A percentile compares a stretch with the other conserved stretches of the same genome.
Evolutionary conservation across 2,113 vertebrate species (phyloP).

Genomic region (Hippoglossus stenolepis): DNA sequence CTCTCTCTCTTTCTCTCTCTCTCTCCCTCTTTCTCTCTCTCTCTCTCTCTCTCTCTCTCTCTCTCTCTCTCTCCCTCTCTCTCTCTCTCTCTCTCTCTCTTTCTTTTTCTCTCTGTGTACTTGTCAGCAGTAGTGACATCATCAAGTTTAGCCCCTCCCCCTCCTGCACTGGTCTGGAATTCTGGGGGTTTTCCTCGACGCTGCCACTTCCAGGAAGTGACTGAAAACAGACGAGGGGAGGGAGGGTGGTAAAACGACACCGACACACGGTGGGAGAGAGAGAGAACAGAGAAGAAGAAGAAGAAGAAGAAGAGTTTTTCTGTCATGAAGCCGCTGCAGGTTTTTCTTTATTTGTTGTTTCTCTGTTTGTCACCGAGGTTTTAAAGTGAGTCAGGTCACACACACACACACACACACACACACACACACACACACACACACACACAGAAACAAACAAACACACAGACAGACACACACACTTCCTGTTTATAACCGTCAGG

Average conservation of each 20-base stretch:
- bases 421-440: no score
- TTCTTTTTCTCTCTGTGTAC: neutral
- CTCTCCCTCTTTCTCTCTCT: no score
- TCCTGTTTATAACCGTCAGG: neutral
- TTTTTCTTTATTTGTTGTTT: constrained; percentile 14
- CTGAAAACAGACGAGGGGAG: constrained; percentile 35
- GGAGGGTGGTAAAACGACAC: neutral
- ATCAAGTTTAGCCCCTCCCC: constrained; percentile 37
- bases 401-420: neutral
- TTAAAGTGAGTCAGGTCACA: neutral
- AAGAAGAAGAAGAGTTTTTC: neutral
- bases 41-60: no score
- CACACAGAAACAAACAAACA: no score
- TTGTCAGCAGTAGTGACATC: constrained; percentile 43
- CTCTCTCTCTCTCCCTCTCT: no score
- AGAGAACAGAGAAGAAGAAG: neutral
- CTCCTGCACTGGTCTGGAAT: constrained; percentile 70
- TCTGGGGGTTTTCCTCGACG: constrained; percentile 84
- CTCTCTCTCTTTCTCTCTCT: no score
- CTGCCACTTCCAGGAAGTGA: constrained; percentile 84
- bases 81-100: no score
- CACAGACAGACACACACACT: neutral
- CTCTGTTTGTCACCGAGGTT: neutral
- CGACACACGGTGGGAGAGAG: constrained; percentile 2
- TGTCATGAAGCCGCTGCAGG: constrained; percentile 33